These are phyloP conservation scores for Temnothorax rugatulus DNA, from an alignment of 2,888 invertebrate species.

Conservation along the genomic window DNA sequence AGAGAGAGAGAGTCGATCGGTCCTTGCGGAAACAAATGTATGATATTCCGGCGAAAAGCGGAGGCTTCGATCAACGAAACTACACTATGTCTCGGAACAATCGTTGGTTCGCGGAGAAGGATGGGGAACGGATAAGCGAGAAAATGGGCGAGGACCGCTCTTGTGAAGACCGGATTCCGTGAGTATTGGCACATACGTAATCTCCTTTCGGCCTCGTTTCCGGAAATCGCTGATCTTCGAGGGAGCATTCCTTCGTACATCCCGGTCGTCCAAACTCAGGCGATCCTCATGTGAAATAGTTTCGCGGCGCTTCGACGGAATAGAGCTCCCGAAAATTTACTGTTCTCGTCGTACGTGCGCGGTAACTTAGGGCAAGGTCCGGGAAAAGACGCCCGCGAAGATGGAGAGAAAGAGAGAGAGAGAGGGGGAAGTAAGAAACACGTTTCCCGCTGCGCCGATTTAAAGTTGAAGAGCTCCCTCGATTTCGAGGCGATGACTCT, in stretches of 20 bases:
- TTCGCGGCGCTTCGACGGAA: conserved; percentile 67
- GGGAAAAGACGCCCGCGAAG: conserved; percentile 6
- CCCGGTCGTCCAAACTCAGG: conserved; percentile 45
- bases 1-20: conserved; percentile 60
- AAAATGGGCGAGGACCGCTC: conserved; percentile 29
- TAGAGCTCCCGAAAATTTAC: conserved; percentile 75
- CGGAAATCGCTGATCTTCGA: conserved; percentile 76
- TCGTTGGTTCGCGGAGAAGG: conserved; percentile 16
- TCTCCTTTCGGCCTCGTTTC: conserved; percentile 71
- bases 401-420: background rate
- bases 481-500: conserved; percentile 33
- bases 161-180: conserved; percentile 51
- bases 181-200: conserved; percentile 77
- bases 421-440: conserved; percentile 16
- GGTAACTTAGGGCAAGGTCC: conserved; percentile 62
- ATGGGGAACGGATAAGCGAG: conserved; percentile 14
- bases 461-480: conserved; percentile 63
- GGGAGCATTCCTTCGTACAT: conserved; percentile 65
- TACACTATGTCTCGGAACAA: conserved; percentile 56
- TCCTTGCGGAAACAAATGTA: conserved; percentile 78
- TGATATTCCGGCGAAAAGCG: conserved; percentile 72
- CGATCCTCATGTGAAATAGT: conserved; percentile 71
- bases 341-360: conserved; percentile 72
- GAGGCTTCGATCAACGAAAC: conserved; percentile 77
- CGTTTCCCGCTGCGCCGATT: conserved; percentile 63